Evolutionary conservation across 2,113 vertebrate species (phyloP).

Genomic region (Paraplagusia blochii): DNA sequence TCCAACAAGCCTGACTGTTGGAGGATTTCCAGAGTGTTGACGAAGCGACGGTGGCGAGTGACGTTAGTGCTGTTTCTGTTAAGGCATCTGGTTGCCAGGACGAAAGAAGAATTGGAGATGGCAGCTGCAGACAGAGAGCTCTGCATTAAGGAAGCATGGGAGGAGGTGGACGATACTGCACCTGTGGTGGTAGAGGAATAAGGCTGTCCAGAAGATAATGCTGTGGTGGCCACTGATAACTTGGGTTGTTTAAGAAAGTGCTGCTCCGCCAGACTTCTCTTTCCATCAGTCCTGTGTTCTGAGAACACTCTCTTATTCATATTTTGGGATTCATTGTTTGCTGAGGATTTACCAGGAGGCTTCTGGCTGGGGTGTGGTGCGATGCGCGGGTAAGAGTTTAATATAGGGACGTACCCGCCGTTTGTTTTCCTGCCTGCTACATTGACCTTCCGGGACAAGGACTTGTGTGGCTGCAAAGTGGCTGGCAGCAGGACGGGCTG

Average conservation of each 20-base stretch:
- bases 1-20: slow-evolving; percentile 70
- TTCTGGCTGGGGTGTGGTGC: slow-evolving; percentile 71
- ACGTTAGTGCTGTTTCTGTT: slow-evolving; percentile 12
- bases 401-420: slow-evolving; percentile 60
- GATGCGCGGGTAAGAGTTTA: slow-evolving; percentile 71
- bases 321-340: slow-evolving; percentile 33
- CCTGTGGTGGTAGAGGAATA: slow-evolving; percentile 21
- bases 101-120: slow-evolving; percentile 17
- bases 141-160: slow-evolving; percentile 17
- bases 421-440: slow-evolving; percentile 42
- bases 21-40: slow-evolving; percentile 72
- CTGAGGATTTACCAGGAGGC: slow-evolving; percentile 37
- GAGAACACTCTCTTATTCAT: slow-evolving; percentile 66
- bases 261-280: slow-evolving; percentile 16
- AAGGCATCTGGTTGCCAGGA: slow-evolving; percentile 14
- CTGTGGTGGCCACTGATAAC: background rate
- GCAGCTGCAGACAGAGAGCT: slow-evolving; percentile 37
- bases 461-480: slow-evolving; percentile 31
- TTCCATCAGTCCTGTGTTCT: slow-evolving; percentile 39
- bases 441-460: slow-evolving; percentile 17
- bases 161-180: slow-evolving; percentile 6
- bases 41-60: slow-evolving; percentile 61
- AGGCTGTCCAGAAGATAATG: background rate
- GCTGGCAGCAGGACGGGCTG: slow-evolving; percentile 37
- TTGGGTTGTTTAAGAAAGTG: slow-evolving; percentile 44